Percentiles rank a stretch among this genome's conserved stretches.
Evolutionary conservation across 1,140 invertebrate genomes (phyloP).

Genomic region (Drosophila pseudoananassae): DNA sequence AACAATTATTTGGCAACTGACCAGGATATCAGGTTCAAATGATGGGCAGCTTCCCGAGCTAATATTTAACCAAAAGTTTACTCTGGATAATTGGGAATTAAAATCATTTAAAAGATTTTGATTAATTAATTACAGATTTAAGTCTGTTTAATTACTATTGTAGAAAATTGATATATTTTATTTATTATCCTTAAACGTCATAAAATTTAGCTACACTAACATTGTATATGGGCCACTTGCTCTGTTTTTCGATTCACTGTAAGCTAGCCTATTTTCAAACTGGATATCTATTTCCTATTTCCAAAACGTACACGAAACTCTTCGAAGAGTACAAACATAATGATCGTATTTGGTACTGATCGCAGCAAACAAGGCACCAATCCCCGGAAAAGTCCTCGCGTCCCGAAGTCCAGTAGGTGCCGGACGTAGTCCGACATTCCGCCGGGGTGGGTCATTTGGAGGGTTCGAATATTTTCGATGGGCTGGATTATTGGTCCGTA

Average conservation of each 20-base stretch:
- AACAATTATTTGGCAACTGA: conserved; percentile 28
- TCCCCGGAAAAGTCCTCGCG: conserved; percentile 51
- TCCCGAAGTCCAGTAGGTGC: conserved; percentile 44
- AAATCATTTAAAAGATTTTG: neutral
- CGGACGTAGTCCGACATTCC: neutral
- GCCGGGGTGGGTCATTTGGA: conserved; percentile 30
- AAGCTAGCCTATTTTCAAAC: too few species aligned
- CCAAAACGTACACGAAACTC: conserved; percentile 55
- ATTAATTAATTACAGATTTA: too few species aligned
- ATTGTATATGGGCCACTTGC: neutral
- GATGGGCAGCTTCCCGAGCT: neutral
- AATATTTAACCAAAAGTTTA: neutral
- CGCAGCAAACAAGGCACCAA: conserved; percentile 40
- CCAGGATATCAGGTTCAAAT: conserved; percentile 1
- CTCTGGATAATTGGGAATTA: neutral
- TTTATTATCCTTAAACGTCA: neutral
- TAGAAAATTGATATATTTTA: neutral
- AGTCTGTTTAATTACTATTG: too few species aligned
- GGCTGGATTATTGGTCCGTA: conserved; percentile 53
- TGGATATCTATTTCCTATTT: too few species aligned
- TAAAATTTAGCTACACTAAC: neutral
- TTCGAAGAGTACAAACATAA: conserved; percentile 55
- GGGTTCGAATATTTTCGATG: conserved; percentile 51
- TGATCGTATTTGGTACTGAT: conserved; percentile 51
- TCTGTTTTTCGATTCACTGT: neutral